Conservation (phyloP, 1,140 invertebrate genomes). For the Pseudomyrmex dendroicus region DNA sequence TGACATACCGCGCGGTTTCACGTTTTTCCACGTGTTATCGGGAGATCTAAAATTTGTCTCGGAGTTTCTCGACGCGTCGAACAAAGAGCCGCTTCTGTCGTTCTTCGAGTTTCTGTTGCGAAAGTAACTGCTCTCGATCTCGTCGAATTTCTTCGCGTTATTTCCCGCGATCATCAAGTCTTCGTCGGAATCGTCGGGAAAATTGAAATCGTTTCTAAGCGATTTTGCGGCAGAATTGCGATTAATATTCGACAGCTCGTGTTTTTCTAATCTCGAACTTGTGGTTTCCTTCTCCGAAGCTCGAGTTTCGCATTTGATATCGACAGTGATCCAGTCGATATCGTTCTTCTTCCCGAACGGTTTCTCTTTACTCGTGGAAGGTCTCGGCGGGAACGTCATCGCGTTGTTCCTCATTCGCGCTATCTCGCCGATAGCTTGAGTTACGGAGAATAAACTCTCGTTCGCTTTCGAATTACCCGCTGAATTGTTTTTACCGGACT, state of each 20-base stretch:
- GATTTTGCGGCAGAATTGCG: conserved; percentile 22
- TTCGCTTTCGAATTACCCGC: background rate
- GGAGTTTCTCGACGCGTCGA: background rate
- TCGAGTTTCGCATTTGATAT: conserved; percentile 22
- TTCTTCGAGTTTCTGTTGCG: background rate
- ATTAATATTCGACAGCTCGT: conserved; percentile 54
- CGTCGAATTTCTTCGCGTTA: conserved; percentile 30
- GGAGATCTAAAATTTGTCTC: background rate
- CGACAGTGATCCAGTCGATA: conserved; percentile 32
- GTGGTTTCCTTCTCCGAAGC: background rate
- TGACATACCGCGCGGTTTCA: background rate
- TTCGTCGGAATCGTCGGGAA: conserved; percentile 28
- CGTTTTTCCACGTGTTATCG: background rate
- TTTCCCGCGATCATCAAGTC: conserved; percentile 20
- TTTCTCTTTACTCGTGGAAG: background rate
- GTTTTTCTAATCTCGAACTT: conserved; percentile 27
- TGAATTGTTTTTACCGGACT: background rate
- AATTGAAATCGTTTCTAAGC: background rate
- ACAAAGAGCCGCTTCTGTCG: background rate
- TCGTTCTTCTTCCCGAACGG: background rate
- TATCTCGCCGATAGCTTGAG: conserved; percentile 63
- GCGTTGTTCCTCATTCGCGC: conserved; percentile 15
- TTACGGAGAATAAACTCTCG: conserved; percentile 50
- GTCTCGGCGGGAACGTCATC: background rate
- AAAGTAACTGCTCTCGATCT: conserved; percentile 51